Evolutionary conservation across 2,888 invertebrate species (phyloP).

Genomic region (Portevinia maculata): DNA sequence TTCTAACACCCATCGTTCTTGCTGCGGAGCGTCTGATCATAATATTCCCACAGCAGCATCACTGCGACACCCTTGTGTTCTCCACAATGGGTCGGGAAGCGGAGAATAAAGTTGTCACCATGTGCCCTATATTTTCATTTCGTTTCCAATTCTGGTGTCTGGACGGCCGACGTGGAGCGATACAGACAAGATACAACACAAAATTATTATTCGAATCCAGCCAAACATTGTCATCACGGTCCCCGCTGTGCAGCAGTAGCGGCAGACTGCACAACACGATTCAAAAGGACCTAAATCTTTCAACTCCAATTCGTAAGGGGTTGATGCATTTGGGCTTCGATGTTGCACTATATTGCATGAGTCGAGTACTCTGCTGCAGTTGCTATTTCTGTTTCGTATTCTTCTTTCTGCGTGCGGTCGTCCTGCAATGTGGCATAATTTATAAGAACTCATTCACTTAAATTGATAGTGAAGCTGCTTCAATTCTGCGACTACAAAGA

Average conservation of each 20-base stretch:
- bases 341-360: slow-evolving; percentile 7
- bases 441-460: slow-evolving; percentile 65
- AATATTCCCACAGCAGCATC: slow-evolving; percentile 46
- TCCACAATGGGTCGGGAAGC: slow-evolving; percentile 39
- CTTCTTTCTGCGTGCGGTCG: slow-evolving; percentile 35
- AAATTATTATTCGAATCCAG: slow-evolving; percentile 11
- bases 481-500: slow-evolving; percentile 32
- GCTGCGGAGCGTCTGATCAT: slow-evolving; percentile 56
- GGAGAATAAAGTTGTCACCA: slow-evolving; percentile 71
- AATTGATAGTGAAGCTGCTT: slow-evolving; percentile 51
- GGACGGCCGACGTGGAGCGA: slow-evolving; percentile 18
- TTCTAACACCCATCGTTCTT: slow-evolving; percentile 65
- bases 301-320: slow-evolving; percentile 62
- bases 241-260: slow-evolving; percentile 36
- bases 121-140: slow-evolving; percentile 69
- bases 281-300: slow-evolving; percentile 67
- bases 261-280: slow-evolving; percentile 37
- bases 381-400: slow-evolving; percentile 52
- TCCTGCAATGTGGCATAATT: slow-evolving; percentile 71
- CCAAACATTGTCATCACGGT: slow-evolving; percentile 43
- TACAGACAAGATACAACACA: too few relatives aligned
- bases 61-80: slow-evolving; percentile 35
- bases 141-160: slow-evolving; percentile 53
- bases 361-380: slow-evolving; percentile 41
- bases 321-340: slow-evolving; percentile 52